Conservation (phyloP, 2,797 vertebrate genomes). For the Fistularia tabacaria region DNA sequence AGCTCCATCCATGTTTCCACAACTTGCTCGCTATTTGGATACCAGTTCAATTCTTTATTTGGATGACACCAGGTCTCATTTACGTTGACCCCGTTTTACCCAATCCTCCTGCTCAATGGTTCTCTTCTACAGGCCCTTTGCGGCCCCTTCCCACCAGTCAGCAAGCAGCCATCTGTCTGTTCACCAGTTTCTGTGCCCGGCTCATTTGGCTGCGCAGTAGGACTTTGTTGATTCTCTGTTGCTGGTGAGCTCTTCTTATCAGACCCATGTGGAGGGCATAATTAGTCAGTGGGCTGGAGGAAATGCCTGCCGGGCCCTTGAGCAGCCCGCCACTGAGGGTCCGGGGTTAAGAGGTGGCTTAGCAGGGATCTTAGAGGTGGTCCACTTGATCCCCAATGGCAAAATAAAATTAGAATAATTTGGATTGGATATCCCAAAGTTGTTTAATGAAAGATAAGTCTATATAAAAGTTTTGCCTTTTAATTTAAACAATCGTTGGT, state of each 20-base stretch:
- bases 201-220: constrained; percentile 78
- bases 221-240: constrained; percentile 60
- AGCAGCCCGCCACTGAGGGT: constrained; percentile 59
- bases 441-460: constrained; percentile 30
- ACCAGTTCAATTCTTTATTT: constrained; percentile 38
- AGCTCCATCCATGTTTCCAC: constrained; percentile 22
- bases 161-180: constrained; percentile 74
- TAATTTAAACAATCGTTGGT: no score
- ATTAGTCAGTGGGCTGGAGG: constrained; percentile 71
- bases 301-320: constrained; percentile 50
- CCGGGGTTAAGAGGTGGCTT: constrained; percentile 65
- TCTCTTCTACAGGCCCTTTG: constrained; percentile 49
- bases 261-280: constrained; percentile 71
- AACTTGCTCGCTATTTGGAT: no score
- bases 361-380: constrained; percentile 60
- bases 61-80: constrained; percentile 27
- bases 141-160: constrained; percentile 66
- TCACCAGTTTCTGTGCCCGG: constrained; percentile 60
- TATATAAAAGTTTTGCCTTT: constrained; percentile 23
- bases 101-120: constrained; percentile 47
- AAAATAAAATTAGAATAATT: constrained; percentile 39
- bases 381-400: constrained; percentile 43
- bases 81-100: constrained; percentile 42
- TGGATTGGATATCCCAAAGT: constrained; percentile 39
- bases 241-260: constrained; percentile 64